Evolutionary conservation across 2,797 vertebrate genomes (phyloP).

Genomic region (Brachymystax lenok): DNA sequence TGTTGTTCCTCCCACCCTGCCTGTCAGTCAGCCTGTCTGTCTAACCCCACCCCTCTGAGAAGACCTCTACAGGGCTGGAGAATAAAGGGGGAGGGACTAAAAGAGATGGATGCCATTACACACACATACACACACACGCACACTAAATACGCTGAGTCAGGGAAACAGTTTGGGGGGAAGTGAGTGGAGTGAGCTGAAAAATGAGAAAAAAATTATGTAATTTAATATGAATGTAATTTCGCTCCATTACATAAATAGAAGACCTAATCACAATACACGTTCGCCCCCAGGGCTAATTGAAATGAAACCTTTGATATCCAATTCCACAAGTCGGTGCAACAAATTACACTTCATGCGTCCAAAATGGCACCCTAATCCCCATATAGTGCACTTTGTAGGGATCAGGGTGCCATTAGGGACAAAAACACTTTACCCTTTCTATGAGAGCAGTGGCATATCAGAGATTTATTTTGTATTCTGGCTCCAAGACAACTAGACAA

Average conservation of each 20-base stretch:
- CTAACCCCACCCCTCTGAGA: conserved; percentile 21
- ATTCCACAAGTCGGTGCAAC: conserved; percentile 24
- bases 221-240: conserved; percentile 22
- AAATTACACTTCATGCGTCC: conserved; percentile 8
- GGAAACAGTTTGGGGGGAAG: not conserved
- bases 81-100: not conserved
- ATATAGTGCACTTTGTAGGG: too few relatives aligned
- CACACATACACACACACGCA: too few relatives aligned
- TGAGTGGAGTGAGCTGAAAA: not conserved
- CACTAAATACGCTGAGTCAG: not conserved
- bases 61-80: not conserved
- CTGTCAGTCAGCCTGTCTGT: conserved; percentile 27
- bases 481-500: conserved; percentile 11
- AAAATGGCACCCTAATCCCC: too few relatives aligned
- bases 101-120: not conserved
- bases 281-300: conserved; percentile 9
- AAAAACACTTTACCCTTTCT: not conserved
- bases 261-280: conserved; percentile 1
- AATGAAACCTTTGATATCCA: conserved; percentile 37
- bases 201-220: conserved; percentile 3
- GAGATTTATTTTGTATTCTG: conserved; percentile 28
- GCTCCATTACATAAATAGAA: conserved; percentile 27
- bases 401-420: too few relatives aligned
- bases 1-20: conserved; percentile 27
- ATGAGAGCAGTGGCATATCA: conserved; percentile 22